Evolutionary conservation across 2,113 vertebrate genomes (phyloP), one percentile per base, ranked within the genome.

Genomic region (Mugil cephalus): DNA sequence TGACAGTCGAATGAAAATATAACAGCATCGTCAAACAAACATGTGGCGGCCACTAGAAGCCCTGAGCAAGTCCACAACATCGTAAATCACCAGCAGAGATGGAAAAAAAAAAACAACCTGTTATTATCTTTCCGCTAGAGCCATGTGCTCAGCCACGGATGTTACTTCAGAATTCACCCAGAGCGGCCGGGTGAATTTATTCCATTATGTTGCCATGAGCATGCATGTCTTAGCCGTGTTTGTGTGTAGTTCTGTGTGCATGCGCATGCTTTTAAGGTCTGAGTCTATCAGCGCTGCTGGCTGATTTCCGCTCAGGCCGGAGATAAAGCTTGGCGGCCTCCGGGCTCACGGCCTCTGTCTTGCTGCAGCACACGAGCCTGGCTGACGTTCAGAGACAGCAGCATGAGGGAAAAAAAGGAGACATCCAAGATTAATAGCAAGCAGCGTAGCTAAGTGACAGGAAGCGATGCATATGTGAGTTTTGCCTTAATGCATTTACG

Each of bases 1-100:
- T 81, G 86, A 89, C 83, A 80, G 60, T 36, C 56, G 74, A 80
- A 88, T 91, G 80, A 83, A 87, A 88, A 89, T 76, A 77, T 87
- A 90, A 89, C 51, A 68, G 40, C 14, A 11, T 71, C 67, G 74
- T 74, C 77, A 78, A 65, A 78, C 58, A 74, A 56, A 85, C 74
- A 67, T 36, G 66, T 42, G 7, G 38, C 14, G 64, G 64, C 63
- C 50, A 74, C 46, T 50, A 10, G 51, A 36, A 24, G 24, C 34
- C 30, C 39, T 6, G 8, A 69, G 56, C 43, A 40, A 50, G 70
- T 64, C 65, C 54, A 34, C 34, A n/a, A 21, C 5, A 72, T 80
- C 59, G 58, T 88, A 84, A 87, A 89, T 87, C 79, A 82, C 53
- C 58, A 59, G 51, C 54, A 39, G 48, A 67, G 62, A 52, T 60